These are phyloP conservation scores for Poeciliopsis retropinna DNA, from an alignment of 2,113 vertebrate species.

Conservation along the genomic window DNA sequence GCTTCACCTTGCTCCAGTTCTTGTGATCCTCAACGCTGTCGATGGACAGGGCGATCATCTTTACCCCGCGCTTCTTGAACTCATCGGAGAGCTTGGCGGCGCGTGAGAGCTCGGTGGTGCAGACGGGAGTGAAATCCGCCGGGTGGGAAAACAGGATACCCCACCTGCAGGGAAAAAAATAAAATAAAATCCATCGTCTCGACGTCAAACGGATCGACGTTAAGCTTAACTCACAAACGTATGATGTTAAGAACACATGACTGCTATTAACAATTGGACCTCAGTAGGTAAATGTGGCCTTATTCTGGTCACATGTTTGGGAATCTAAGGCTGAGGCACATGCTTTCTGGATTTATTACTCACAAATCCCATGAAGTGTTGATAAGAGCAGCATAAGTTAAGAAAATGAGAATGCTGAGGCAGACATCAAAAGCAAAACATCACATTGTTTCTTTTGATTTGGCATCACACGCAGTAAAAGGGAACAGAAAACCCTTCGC, in stretches of 20 bases:
- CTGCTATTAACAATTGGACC: too few relatives aligned
- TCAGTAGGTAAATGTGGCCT: background rate
- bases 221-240: too few relatives aligned
- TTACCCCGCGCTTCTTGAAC: conserved; percentile 90
- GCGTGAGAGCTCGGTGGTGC: conserved; percentile 94
- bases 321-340: background rate
- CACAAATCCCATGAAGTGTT: background rate
- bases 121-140: conserved; percentile 93
- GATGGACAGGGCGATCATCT: conserved; percentile 95
- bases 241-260: too few relatives aligned
- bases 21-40: conserved; percentile 92
- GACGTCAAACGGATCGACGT: background rate
- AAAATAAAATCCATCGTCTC: background rate
- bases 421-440: background rate
- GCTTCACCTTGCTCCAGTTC: conserved; percentile 90
- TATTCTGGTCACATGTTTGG: background rate
- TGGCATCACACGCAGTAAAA: background rate
- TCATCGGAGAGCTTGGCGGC: conserved; percentile 83
- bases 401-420: too few relatives aligned
- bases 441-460: background rate
- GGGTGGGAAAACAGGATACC: conserved; percentile 97
- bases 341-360: background rate
- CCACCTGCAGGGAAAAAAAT: conserved; percentile 83
- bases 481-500: background rate
- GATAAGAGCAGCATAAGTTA: too few relatives aligned